Conservation (phyloP, 2,888 invertebrate genomes). For the Patella ulyssiponensis region DNA sequence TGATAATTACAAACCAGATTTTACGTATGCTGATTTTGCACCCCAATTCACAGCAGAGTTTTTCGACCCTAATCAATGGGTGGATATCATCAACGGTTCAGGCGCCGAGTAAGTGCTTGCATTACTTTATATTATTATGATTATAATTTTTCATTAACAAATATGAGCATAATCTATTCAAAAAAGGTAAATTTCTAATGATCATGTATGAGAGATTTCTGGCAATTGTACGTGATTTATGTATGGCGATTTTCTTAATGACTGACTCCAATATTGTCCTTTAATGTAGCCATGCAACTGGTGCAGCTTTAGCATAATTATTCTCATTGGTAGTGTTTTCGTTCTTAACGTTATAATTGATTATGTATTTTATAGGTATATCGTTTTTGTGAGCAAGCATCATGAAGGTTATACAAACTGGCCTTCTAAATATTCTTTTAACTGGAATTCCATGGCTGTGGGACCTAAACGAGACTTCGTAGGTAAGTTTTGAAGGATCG, state of each 20-base stretch:
- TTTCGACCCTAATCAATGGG: slow-evolving; percentile 89
- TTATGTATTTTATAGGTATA: slow-evolving; percentile 77
- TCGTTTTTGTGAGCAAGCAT: slow-evolving; percentile 88
- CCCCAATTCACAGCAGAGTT: slow-evolving; percentile 88
- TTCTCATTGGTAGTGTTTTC: too few relatives aligned
- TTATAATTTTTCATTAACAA: too few relatives aligned
- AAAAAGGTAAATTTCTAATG: too few relatives aligned
- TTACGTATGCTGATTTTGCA: slow-evolving; percentile 93
- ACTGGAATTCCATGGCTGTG: slow-evolving; percentile 86
- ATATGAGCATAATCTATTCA: too few relatives aligned
- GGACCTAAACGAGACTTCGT: slow-evolving; percentile 84
- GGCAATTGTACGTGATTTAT: too few relatives aligned
- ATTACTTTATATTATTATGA: background rate
- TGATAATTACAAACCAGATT: slow-evolving; percentile 85
- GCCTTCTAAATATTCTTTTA: slow-evolving; percentile 84
- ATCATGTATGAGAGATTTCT: too few relatives aligned
- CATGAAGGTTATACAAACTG: slow-evolving; percentile 88
- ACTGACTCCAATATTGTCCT: too few relatives aligned
- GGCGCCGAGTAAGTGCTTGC: slow-evolving; percentile 80
- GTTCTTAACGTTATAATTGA: too few relatives aligned
- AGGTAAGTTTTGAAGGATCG: slow-evolving; percentile 70
- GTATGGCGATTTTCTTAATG: too few relatives aligned
- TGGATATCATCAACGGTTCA: slow-evolving; percentile 83
- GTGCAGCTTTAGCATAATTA: too few relatives aligned
- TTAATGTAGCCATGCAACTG: too few relatives aligned